phyloP scores from a whole-genome alignment of 2,113 vertebrate genomes.

The Hiodon tergisus region DNA sequence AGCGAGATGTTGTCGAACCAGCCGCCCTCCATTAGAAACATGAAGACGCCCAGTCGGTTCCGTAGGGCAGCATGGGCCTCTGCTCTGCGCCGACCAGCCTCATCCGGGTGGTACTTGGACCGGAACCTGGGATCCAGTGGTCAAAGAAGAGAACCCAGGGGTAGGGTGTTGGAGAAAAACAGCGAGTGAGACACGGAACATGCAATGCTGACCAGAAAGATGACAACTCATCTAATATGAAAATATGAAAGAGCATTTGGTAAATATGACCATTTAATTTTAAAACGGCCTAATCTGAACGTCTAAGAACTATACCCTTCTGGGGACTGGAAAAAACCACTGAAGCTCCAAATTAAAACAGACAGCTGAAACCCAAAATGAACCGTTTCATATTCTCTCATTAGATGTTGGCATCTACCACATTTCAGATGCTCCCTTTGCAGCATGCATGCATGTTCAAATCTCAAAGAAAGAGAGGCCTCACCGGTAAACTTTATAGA shows the following conservation, averaged over 20 bases:
- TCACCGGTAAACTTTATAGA: background rate
- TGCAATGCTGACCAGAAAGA: no score
- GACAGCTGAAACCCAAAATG: background rate
- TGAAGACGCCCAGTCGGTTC: constrained; percentile 75
- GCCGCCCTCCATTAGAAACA: constrained; percentile 75
- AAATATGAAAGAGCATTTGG: no score
- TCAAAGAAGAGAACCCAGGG: constrained; percentile 17
- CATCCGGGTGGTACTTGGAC: constrained; percentile 90
- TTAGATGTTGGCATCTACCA: no score
- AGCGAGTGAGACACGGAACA: constrained; percentile 15
- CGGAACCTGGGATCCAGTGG: constrained; percentile 70
- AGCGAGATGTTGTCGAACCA: constrained; percentile 79
- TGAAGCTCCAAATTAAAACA: background rate
- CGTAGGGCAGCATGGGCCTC: constrained; percentile 72
- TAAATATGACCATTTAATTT: no score
- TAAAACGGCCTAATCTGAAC: no score
- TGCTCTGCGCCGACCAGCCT: constrained; percentile 71
- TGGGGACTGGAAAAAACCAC: background rate
- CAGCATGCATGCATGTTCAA: no score
- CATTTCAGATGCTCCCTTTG: no score
- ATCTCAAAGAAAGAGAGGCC: no score
- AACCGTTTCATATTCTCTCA: background rate
- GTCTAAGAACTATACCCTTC: no score
- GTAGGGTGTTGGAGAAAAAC: constrained; percentile 21
- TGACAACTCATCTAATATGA: no score